A percentile compares a stretch with the other conserved stretches of the same genome.
Conservation (phyloP, 1,140 invertebrate genomes). For the Trichonephila clavata region DNA sequence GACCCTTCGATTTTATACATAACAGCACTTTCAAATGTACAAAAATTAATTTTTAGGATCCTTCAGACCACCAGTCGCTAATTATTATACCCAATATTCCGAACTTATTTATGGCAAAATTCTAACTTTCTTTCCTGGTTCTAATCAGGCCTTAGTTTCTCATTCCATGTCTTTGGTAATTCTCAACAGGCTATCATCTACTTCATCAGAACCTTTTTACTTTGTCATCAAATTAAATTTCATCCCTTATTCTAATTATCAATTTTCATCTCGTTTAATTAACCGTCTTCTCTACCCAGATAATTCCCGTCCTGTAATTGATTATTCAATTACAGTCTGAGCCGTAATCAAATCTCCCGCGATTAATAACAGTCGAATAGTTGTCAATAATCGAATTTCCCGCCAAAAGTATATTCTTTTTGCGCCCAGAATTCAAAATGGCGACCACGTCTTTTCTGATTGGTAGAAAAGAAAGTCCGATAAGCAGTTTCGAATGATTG, state of each 20-base stretch:
- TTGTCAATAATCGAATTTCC: conserved; percentile 68
- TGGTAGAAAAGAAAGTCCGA: conserved; percentile 51
- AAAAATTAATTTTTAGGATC: too few species aligned
- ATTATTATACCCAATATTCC: too few species aligned
- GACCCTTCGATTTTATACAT: too few species aligned
- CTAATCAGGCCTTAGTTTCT: not conserved
- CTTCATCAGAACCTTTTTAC: conserved; percentile 15
- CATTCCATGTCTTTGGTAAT: not conserved
- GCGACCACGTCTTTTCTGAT: conserved; percentile 19
- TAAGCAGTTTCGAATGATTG: conserved; percentile 65
- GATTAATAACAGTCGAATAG: conserved; percentile 61
- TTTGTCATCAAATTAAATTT: conserved; percentile 46
- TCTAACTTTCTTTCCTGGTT: not conserved
- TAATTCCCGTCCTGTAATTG: conserved; percentile 52
- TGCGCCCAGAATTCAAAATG: conserved; percentile 45
- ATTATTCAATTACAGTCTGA: conserved; percentile 54
- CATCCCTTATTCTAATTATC: conserved; percentile 54
- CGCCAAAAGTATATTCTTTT: conserved; percentile 12
- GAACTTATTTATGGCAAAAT: not conserved
- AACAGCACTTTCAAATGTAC: too few species aligned
- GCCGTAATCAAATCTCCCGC: conserved; percentile 48
- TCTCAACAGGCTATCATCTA: not conserved
- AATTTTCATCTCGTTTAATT: conserved; percentile 56
- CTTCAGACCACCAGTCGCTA: too few species aligned
- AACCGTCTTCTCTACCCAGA: conserved; percentile 14